A percentile compares a stretch with the other conserved stretches of the same genome.
Evolutionary conservation across 2,113 vertebrate genomes (phyloP).

Genomic region (Petrocephalus microphthalmus): DNA sequence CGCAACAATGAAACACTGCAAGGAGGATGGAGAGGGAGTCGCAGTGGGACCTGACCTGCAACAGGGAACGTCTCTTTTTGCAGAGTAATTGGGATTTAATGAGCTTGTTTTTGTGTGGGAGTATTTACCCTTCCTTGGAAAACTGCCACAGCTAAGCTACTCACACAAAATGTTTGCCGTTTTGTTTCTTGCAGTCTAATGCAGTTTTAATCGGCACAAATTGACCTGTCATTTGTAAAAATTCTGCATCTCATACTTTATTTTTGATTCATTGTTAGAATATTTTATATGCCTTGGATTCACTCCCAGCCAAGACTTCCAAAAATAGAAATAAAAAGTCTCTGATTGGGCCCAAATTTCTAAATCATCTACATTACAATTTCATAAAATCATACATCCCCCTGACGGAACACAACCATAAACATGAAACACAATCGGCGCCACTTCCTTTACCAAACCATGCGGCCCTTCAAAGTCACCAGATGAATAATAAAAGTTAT

Average conservation of each 20-base stretch:
- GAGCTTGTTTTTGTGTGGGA: not conserved
- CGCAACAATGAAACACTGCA: not conserved
- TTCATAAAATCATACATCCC: not conserved
- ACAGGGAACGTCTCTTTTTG: not conserved
- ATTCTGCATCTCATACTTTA: not conserved
- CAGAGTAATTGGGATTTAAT: not conserved
- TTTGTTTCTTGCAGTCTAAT: not conserved
- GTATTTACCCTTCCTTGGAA: not conserved
- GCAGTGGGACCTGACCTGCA: not conserved
- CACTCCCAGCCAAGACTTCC: not conserved
- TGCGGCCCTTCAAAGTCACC: not conserved
- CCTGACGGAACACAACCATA: too few relatives aligned
- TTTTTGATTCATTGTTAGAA: not conserved
- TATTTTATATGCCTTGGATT: not conserved
- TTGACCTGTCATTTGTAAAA: not conserved
- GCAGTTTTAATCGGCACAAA: not conserved
- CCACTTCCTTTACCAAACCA: not conserved
- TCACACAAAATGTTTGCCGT: not conserved
- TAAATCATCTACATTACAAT: not conserved
- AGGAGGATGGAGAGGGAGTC: not conserved
- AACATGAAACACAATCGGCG: not conserved
- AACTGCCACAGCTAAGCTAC: not conserved
- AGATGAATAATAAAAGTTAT: not conserved
- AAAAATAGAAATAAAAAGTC: not conserved
- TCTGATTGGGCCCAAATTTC: not conserved